Conservation (phyloP, 2,797 vertebrate species). For the Buceros bicornis region DNA sequence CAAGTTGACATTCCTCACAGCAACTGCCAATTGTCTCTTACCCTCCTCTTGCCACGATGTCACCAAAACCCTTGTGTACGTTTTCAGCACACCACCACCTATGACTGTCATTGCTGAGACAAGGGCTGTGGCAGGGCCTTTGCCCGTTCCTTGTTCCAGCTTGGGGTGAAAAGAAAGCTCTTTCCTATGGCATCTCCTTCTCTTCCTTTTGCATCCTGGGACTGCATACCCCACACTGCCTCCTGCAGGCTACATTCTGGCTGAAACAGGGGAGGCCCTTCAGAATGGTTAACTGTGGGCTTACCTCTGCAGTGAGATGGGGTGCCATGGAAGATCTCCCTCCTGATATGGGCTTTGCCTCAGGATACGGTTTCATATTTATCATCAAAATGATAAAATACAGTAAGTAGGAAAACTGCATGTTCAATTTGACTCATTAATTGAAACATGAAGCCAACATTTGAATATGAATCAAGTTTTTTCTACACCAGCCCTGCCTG, state of each 20-base stretch:
- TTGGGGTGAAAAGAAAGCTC: not conserved
- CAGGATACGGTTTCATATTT: not conserved
- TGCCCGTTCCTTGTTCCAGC: not conserved
- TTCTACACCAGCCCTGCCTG: not conserved
- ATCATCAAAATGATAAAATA: not conserved
- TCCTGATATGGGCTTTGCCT: not conserved
- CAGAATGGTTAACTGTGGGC: not conserved
- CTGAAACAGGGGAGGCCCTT: not conserved
- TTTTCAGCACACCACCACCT: not conserved
- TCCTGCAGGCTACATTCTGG: not conserved
- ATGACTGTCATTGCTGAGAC: not conserved
- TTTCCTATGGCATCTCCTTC: not conserved
- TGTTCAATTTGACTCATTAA: not conserved
- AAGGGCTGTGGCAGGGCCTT: not conserved
- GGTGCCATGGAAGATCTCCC: not conserved
- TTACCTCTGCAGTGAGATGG: not conserved
- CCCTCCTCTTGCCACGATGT: not conserved
- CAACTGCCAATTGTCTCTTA: not conserved
- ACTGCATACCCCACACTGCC: not conserved
- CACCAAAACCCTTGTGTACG: not conserved
- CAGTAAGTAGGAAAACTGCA: not conserved
- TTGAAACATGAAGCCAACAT: conserved; percentile 24
- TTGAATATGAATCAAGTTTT: not conserved
- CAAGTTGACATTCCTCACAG: rapidly evolving
- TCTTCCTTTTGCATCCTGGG: not conserved